Percentiles rank a stretch among this genome's conserved stretches.
phyloP scores from a whole-genome alignment of 2,113 vertebrate genomes.

The Numida meleagris region DNA sequence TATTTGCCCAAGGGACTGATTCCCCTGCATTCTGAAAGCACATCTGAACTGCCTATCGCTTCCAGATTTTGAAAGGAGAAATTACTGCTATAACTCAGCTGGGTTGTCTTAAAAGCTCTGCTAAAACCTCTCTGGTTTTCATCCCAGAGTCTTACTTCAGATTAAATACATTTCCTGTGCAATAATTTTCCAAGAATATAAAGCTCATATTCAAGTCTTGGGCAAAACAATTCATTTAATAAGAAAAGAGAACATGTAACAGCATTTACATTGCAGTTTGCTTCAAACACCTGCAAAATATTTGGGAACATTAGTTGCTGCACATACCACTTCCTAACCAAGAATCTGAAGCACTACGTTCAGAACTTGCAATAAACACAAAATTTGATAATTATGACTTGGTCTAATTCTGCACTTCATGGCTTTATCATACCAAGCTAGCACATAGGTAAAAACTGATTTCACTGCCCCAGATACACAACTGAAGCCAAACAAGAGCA shows the following conservation, averaged over 20 bases:
- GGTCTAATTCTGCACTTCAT: neutral
- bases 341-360: neutral
- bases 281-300: neutral
- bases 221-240: neutral
- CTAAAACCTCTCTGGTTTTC: slow-evolving; percentile 26
- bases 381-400: neutral
- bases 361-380: neutral
- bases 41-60: slow-evolving; percentile 1
- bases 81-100: slow-evolving; percentile 26
- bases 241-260: neutral
- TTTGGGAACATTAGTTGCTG: neutral
- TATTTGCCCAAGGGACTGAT: neutral
- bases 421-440: neutral
- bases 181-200: neutral
- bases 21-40: neutral
- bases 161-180: neutral
- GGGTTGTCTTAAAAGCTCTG: slow-evolving; percentile 2
- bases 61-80: slow-evolving; percentile 44
- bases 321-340: neutral
- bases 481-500: neutral
- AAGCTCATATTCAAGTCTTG: neutral
- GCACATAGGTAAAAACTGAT: neutral
- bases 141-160: neutral
- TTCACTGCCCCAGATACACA: accelerated
- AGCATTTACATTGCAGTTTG: neutral